phyloP scores from a whole-genome alignment of 2,113 vertebrate species.

The zebrafish (Danio rerio) region DNA sequence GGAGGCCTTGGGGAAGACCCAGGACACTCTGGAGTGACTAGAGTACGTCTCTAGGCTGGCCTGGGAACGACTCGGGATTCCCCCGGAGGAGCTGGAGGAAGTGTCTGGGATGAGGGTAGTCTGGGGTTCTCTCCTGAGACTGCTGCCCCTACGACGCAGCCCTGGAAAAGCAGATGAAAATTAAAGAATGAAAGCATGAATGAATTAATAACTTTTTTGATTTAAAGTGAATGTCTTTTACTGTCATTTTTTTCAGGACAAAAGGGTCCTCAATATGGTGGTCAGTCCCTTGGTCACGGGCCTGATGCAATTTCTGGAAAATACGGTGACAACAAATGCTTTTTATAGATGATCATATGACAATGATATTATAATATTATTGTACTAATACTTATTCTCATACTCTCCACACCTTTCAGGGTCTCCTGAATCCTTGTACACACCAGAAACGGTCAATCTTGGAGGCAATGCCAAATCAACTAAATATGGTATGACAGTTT shows the following conservation, averaged over 20 bases:
- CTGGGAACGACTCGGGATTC: no score
- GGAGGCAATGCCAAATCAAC: constrained; percentile 54
- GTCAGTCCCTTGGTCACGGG: constrained; percentile 61
- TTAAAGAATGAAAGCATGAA: no score
- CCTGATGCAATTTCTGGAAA: constrained; percentile 59
- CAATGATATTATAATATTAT: neutral
- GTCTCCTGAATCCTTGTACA: constrained; percentile 52
- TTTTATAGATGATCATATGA: neutral
- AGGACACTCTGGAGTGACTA: no score
- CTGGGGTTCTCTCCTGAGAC: no score
- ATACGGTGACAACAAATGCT: constrained; percentile 59
- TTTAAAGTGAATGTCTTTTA: neutral
- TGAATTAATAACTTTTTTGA: no score
- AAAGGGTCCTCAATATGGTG: constrained; percentile 67
- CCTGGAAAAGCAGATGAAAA: no score
- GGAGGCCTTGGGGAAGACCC: no score
- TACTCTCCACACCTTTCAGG: constrained; percentile 43
- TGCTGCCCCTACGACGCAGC: no score
- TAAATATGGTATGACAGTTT: neutral
- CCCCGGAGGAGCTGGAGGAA: no score
- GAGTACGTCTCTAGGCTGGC: no score
- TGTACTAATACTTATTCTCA: neutral
- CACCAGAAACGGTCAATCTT: constrained; percentile 55
- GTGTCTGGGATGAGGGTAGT: no score
- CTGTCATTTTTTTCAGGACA: constrained; percentile 60